These are phyloP conservation scores for Amblyjoppa fuscipennis DNA, from an alignment of 2,888 invertebrate genomes.

Conservation along the genomic window DNA sequence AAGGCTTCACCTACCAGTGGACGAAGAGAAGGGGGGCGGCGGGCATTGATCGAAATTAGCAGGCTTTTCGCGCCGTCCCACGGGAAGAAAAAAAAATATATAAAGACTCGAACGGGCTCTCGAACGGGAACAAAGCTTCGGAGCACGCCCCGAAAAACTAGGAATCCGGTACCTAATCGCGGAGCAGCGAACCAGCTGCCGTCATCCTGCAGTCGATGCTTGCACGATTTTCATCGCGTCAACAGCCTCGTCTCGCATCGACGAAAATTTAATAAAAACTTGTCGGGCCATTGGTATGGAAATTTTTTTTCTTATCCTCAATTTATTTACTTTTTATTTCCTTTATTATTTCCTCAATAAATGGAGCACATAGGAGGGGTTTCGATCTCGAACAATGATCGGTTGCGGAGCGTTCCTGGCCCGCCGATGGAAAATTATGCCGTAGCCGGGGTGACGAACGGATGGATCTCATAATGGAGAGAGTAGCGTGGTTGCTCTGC, in stretches of 20 bases:
- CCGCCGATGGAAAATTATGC: conserved; percentile 41
- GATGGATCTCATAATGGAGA: conserved; percentile 57
- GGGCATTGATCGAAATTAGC: conserved; percentile 62
- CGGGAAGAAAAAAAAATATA: conserved; percentile 21
- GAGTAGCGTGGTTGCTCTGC: conserved; percentile 39
- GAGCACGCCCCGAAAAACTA: conserved; percentile 20
- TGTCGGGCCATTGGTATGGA: conserved; percentile 25
- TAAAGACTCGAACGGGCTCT: conserved; percentile 6
- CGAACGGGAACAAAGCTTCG: conserved; percentile 49
- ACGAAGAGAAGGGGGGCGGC: not conserved
- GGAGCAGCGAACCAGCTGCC: not conserved
- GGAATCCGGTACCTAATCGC: not conserved
- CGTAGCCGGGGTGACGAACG: conserved; percentile 17
- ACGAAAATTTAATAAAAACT: conserved; percentile 52
- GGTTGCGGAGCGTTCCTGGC: conserved; percentile 9
- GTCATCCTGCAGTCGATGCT: not conserved
- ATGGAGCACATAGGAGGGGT: conserved; percentile 41
- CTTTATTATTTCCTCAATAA: conserved; percentile 7
- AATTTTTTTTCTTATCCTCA: conserved; percentile 35
- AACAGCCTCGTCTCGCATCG: not conserved
- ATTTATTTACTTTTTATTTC: conserved; percentile 2
- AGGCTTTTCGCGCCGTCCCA: conserved; percentile 56
- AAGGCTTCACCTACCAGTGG: conserved; percentile 16
- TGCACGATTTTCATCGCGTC: conserved; percentile 9
- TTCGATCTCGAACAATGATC: conserved; percentile 55